phyloP scores from a whole-genome alignment of 2,113 vertebrate species.

The Microcebus lehilahytsara region DNA sequence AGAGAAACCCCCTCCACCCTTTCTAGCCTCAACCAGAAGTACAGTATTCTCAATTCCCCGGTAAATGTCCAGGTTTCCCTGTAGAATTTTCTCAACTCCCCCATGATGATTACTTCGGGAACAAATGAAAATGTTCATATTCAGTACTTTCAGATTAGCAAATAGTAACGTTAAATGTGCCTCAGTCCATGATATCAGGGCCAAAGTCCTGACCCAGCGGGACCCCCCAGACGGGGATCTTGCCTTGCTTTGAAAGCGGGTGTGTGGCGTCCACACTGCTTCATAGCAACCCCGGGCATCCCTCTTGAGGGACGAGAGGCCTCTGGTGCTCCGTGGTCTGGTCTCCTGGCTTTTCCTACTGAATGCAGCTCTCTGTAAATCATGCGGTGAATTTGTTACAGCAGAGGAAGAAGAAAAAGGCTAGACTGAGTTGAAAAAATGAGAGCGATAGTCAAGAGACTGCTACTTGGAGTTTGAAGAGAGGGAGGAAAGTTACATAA shows the following conservation, averaged over 20 bases:
- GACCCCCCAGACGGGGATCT: too few relatives aligned
- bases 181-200: neutral
- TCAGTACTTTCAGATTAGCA: neutral
- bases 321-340: neutral
- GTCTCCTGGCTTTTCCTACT: neutral
- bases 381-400: neutral
- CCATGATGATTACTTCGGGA: neutral
- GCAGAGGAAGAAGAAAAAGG: neutral
- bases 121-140: neutral
- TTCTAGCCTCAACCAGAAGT: neutral
- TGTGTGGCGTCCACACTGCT: rapidly evolving
- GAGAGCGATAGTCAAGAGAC: neutral
- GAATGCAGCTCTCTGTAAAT: neutral
- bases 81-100: neutral
- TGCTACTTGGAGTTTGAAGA: neutral
- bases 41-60: neutral
- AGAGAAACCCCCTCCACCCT: neutral
- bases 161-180: too few relatives aligned
- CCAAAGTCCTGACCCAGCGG: neutral
- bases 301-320: neutral
- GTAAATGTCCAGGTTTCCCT: neutral
- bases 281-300: neutral
- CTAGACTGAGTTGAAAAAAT: neutral
- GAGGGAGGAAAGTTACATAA: neutral
- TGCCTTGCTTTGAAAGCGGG: neutral